phyloP scores from a whole-genome alignment of 2,797 vertebrate species.

The Oceanodroma leucorhoa region DNA sequence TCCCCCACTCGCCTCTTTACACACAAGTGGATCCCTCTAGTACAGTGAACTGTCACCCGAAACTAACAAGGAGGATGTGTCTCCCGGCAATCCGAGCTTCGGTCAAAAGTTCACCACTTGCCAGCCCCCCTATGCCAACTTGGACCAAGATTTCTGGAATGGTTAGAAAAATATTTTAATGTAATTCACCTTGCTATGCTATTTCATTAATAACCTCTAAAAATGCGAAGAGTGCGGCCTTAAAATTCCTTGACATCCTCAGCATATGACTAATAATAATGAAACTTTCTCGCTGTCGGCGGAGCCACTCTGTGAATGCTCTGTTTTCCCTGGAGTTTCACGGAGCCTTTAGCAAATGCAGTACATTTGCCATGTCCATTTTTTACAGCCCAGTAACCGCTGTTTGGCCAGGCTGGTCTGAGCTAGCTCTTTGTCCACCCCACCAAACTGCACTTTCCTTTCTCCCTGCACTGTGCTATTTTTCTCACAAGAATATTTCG shows the following conservation, averaged over 20 bases:
- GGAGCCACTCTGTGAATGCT: neutral
- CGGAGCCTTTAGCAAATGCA: constrained; percentile 53
- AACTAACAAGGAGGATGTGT: constrained; percentile 82
- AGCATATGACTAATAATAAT: constrained; percentile 60
- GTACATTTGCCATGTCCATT: constrained; percentile 47
- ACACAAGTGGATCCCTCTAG: constrained; percentile 75
- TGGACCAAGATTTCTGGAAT: constrained; percentile 78
- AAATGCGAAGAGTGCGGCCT: constrained; percentile 68
- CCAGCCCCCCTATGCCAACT: constrained; percentile 73
- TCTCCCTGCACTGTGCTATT: neutral
- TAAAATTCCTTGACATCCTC: constrained; percentile 67
- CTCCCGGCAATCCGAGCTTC: constrained; percentile 76
- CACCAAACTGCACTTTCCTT: neutral
- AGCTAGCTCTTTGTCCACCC: constrained; percentile 37
- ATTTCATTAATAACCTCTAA: constrained; percentile 78
- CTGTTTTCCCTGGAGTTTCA: constrained; percentile 55
- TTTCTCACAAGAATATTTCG: constrained; percentile 31
- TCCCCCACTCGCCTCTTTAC: constrained; percentile 74
- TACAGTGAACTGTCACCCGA: constrained; percentile 81
- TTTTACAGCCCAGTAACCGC: neutral
- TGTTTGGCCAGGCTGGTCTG: neutral
- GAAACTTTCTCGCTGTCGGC: constrained; percentile 49
- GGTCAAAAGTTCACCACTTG: constrained; percentile 77
- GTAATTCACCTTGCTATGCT: constrained; percentile 75
- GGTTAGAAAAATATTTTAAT: constrained; percentile 79